These are phyloP conservation scores for Glyphotaelius pellucidus DNA, from an alignment of 2,888 invertebrate genomes.

Conservation along the genomic window DNA sequence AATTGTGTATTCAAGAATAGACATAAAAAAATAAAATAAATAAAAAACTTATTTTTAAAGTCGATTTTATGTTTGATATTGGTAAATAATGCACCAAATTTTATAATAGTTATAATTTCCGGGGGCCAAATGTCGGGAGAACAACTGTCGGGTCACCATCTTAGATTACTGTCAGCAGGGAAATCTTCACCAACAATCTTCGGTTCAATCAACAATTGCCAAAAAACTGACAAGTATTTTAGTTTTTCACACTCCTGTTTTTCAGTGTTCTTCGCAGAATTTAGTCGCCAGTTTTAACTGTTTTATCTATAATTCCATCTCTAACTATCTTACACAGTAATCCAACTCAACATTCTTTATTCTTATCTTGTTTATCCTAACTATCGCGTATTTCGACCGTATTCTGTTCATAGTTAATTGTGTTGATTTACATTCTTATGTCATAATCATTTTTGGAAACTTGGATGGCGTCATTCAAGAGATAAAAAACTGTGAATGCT, in stretches of 20 bases:
- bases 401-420: not conserved
- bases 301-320: not conserved
- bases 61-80: too few relatives aligned
- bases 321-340: not conserved
- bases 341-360: not conserved
- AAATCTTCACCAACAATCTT: too few relatives aligned
- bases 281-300: not conserved
- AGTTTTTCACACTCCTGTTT: not conserved
- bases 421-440: not conserved
- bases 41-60: too few relatives aligned
- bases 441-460: not conserved
- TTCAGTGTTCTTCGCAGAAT: not conserved
- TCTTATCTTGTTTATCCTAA: constrained; percentile 27
- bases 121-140: too few relatives aligned
- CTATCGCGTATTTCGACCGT: not conserved
- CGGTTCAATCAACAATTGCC: too few relatives aligned
- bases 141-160: too few relatives aligned
- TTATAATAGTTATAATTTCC: too few relatives aligned
- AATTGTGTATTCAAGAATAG: too few relatives aligned
- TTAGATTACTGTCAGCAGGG: too few relatives aligned
- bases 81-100: too few relatives aligned
- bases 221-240: not conserved
- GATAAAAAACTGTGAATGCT: not conserved
- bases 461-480: not conserved
- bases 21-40: too few relatives aligned